phyloP scores from a whole-genome alignment of 1,140 invertebrate genomes.

The Ylistrum balloti region DNA sequence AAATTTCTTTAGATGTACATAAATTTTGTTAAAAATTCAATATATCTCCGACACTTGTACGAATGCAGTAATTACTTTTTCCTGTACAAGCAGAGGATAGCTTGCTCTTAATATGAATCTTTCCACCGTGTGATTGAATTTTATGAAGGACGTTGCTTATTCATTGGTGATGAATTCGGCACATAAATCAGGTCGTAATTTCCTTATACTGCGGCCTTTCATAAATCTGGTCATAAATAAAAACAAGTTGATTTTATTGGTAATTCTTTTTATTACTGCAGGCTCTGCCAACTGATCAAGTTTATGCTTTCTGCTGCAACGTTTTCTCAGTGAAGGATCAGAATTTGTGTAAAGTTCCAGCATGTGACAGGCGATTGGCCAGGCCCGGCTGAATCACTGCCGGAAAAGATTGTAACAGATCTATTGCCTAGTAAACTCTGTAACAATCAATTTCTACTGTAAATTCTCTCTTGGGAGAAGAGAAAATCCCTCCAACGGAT shows the following conservation, averaged over 20 bases:
- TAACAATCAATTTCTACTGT: constrained; percentile 29
- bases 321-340: constrained; percentile 3
- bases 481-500: not conserved
- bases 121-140: constrained; percentile 26
- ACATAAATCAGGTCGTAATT: constrained; percentile 31
- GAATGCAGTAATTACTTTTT: constrained; percentile 8
- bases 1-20: constrained; percentile 15
- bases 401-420: constrained; percentile 34
- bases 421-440: constrained; percentile 28
- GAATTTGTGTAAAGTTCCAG: not conserved
- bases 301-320: constrained; percentile 28
- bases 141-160: constrained; percentile 27
- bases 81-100: not conserved
- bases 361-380: not conserved
- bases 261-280: constrained; percentile 30
- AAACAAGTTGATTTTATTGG: constrained; percentile 35
- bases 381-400: constrained; percentile 29
- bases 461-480: not conserved
- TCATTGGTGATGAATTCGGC: constrained; percentile 23
- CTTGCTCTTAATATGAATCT: not conserved
- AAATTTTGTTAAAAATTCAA: constrained; percentile 36
- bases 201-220: constrained; percentile 32
- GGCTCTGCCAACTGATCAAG: not conserved
- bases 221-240: constrained; percentile 40
- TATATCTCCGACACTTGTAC: not conserved